phyloP scores from a whole-genome alignment of 2,888 invertebrate species.

The Leucophenga maculata region DNA sequence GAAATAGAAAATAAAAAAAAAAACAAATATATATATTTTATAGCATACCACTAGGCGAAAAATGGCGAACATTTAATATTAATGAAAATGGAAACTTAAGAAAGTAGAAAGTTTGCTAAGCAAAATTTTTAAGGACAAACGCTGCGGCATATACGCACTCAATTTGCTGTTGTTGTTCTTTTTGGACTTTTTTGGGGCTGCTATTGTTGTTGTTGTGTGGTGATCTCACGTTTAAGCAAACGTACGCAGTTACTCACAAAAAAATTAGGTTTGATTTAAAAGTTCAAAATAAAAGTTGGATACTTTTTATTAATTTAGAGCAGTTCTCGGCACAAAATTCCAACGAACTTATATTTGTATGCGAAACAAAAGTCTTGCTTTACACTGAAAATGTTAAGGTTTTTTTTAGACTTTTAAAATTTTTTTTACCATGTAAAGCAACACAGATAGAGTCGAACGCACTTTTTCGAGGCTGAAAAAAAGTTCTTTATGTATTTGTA shows the following conservation, averaged over 20 bases:
- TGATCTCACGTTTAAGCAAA: conserved; percentile 51
- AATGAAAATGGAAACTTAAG: conserved; percentile 10
- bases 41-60: conserved; percentile 11
- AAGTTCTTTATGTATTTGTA: too few relatives aligned
- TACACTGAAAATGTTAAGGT: too few relatives aligned
- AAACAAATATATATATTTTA: background rate
- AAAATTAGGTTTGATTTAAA: background rate
- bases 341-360: too few relatives aligned
- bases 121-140: conserved; percentile 38
- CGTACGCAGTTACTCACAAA: conserved; percentile 39
- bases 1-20: background rate
- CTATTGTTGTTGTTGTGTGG: conserved; percentile 39
- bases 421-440: too few relatives aligned
- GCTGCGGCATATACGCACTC: conserved; percentile 58
- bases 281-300: too few relatives aligned
- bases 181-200: conserved; percentile 23
- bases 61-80: background rate
- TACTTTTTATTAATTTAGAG: too few relatives aligned
- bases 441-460: too few relatives aligned
- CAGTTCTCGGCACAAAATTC: too few relatives aligned
- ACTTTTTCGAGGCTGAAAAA: too few relatives aligned
- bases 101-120: conserved; percentile 33
- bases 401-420: too few relatives aligned
- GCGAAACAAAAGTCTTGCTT: too few relatives aligned
- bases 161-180: background rate